Evolutionary conservation across 2,888 invertebrate genomes (phyloP).

Genomic region (Eristalis tenax): DNA sequence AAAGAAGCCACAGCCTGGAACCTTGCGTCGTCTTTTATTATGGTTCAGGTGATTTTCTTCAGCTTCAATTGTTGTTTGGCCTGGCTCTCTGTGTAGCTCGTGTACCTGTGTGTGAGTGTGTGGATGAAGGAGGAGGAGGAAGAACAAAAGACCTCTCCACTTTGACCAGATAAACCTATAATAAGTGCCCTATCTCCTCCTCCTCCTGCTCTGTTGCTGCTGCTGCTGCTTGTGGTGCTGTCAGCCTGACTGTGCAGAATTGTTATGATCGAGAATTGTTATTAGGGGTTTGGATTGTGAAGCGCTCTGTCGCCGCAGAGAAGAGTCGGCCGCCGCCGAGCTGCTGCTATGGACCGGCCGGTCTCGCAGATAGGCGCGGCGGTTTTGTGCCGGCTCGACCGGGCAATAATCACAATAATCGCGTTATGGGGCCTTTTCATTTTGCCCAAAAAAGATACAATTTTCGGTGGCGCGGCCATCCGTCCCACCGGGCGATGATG

Average conservation of each 20-base stretch:
- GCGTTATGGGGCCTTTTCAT: constrained; percentile 56
- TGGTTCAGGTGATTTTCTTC: constrained; percentile 20
- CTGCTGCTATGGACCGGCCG: no score
- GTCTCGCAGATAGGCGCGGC: no score
- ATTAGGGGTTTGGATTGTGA: constrained; percentile 47
- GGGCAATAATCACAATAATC: constrained; percentile 69
- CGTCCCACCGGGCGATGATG: constrained; percentile 28
- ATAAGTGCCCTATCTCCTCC: constrained; percentile 57
- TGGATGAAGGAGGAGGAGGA: constrained; percentile 14
- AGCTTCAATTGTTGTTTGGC: constrained; percentile 27
- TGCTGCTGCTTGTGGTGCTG: neutral
- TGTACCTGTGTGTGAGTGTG: neutral
- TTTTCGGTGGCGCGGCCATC: constrained; percentile 34
- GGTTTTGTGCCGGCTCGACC: neutral
- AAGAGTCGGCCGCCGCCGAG: constrained; percentile 32
- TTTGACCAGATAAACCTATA: constrained; percentile 71
- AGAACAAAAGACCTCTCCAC: constrained; percentile 71
- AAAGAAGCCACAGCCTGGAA: constrained; percentile 19
- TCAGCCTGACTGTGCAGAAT: constrained; percentile 58
- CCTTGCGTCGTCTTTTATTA: constrained; percentile 33
- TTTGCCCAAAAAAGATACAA: constrained; percentile 13
- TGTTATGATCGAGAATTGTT: constrained; percentile 63
- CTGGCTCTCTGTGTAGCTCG: neutral
- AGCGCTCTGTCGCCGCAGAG: neutral
- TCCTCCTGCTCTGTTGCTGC: neutral